A percentile compares a stretch with the other conserved stretches of the same genome.
Evolutionary conservation across 92 coral and sea anemone species (phyloP).

Genomic region (Parazoanthus darwini): DNA sequence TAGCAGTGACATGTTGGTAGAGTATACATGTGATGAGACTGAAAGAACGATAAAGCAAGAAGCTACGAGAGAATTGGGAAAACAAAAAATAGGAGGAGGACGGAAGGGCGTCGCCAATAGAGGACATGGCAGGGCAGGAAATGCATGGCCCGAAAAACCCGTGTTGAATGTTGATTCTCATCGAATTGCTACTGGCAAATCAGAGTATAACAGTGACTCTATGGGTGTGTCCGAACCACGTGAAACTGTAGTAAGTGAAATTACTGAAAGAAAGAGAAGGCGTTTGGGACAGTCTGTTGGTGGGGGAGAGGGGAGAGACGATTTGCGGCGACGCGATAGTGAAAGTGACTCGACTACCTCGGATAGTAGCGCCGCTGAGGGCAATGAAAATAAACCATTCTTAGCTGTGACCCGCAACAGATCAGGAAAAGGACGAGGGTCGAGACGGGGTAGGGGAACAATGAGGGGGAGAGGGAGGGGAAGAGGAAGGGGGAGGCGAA

Average conservation of each 20-base stretch:
- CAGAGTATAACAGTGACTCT: neutral
- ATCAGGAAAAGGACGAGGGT: constrained; percentile 15
- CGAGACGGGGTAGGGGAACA: neutral
- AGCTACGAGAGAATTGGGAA: neutral
- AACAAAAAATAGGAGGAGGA: neutral
- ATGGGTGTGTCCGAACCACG: neutral
- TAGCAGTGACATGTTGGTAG: neutral
- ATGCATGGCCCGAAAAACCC: neutral
- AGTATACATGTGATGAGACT: neutral
- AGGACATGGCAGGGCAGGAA: neutral
- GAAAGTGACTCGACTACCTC: constrained; percentile 18
- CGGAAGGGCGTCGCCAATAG: neutral
- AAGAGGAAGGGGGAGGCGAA: neutral
- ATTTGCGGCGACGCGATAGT: neutral
- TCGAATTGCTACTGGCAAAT: neutral
- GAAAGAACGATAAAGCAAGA: neutral
- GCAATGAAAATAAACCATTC: neutral
- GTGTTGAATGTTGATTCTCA: neutral
- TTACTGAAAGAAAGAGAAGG: neutral
- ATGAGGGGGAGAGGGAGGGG: constrained; percentile 2
- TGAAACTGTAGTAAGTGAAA: neutral
- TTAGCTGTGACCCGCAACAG: neutral
- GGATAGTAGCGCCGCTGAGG: constrained; percentile 4
- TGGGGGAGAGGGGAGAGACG: neutral
- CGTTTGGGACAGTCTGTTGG: neutral